These are phyloP conservation scores for Lasioglossum leucozonium DNA, from an alignment of 2,888 invertebrate species.

Conservation along the genomic window DNA sequence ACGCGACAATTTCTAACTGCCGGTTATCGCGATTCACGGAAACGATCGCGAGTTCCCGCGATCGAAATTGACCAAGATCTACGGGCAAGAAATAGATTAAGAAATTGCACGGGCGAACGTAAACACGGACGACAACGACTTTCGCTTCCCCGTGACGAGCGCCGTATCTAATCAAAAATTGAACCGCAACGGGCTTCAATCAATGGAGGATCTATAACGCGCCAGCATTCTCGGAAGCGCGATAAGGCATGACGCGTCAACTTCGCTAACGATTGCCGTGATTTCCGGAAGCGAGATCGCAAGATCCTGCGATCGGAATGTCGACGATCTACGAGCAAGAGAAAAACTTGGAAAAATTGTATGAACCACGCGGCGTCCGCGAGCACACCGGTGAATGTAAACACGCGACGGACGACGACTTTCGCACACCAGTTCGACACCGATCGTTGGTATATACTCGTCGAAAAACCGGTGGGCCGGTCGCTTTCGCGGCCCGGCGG, in stretches of 20 bases:
- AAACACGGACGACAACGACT: too few species aligned
- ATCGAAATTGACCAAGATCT: too few species aligned
- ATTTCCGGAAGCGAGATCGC: background rate
- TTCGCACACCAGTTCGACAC: background rate
- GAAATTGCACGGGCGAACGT: too few species aligned
- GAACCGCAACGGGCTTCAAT: background rate
- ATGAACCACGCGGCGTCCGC: too few species aligned
- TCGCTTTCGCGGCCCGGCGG: background rate
- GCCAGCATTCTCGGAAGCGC: background rate
- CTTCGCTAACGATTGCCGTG: background rate
- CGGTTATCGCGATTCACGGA: too few species aligned
- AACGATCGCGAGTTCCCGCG: too few species aligned
- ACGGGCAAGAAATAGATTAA: too few species aligned
- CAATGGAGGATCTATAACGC: background rate
- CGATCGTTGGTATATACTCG: too few species aligned
- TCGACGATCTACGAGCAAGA: too few species aligned
- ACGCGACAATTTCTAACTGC: too few species aligned
- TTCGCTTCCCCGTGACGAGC: too few species aligned
- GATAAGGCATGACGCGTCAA: slow-evolving; percentile 1
- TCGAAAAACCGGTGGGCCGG: background rate
- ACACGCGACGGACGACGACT: background rate
- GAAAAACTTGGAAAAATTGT: too few species aligned
- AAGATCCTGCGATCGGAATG: background rate
- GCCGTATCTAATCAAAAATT: background rate
- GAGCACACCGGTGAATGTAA: background rate